Percentiles rank a stretch among this genome's conserved stretches.
Evolutionary conservation across 2,888 invertebrate genomes (phyloP).

Genomic region (Labia minor): DNA sequence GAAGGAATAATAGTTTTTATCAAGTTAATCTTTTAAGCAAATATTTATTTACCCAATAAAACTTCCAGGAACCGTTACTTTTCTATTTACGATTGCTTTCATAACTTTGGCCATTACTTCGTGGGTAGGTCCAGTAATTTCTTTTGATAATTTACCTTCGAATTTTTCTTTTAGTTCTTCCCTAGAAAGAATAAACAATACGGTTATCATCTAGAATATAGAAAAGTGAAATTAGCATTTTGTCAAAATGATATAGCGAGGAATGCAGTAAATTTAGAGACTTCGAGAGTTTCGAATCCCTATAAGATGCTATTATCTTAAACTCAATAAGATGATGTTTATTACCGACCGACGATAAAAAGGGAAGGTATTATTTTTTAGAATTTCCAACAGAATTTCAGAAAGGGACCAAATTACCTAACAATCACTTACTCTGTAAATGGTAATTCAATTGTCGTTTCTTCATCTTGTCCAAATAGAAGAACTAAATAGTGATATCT

Average conservation of each 20-base stretch:
- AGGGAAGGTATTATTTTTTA: too few relatives aligned
- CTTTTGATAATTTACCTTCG: constrained; percentile 81
- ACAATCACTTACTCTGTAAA: constrained; percentile 84
- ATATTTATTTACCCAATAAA: constrained; percentile 67
- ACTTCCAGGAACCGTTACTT: constrained; percentile 87
- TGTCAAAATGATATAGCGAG: too few relatives aligned
- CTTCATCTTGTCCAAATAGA: constrained; percentile 89
- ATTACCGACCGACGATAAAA: too few relatives aligned
- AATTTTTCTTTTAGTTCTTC: constrained; percentile 88
- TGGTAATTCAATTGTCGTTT: constrained; percentile 80
- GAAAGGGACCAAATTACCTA: too few relatives aligned
- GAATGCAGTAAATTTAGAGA: too few relatives aligned
- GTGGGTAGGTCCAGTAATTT: constrained; percentile 83
- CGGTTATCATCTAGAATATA: constrained; percentile 2
- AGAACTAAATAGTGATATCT: constrained; percentile 93
- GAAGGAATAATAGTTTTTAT: neutral
- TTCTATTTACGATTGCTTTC: constrained; percentile 88
- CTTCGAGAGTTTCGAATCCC: neutral
- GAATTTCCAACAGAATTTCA: too few relatives aligned
- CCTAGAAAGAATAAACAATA: constrained; percentile 41
- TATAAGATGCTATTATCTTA: too few relatives aligned
- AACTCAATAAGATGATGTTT: too few relatives aligned
- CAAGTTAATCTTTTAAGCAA: neutral
- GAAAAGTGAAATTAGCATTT: neutral
- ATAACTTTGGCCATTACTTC: constrained; percentile 94